These are phyloP conservation scores for Cynopterus sphinx DNA, from an alignment of 2,797 vertebrate species.

Conservation along the genomic window DNA sequence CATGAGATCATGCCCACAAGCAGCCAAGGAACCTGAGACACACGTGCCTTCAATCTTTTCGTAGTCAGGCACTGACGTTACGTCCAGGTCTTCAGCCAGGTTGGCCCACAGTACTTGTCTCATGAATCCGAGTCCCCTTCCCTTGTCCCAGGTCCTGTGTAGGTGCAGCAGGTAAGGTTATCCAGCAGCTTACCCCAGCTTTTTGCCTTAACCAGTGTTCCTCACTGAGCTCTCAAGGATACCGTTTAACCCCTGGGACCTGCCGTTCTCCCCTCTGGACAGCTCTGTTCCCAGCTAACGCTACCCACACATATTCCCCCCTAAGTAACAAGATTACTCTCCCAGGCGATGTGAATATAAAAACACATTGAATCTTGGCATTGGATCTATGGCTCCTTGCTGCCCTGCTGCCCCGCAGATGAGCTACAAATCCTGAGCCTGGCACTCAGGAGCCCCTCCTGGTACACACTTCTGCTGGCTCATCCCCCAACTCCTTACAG, in stretches of 20 bases:
- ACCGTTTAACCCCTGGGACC: not conserved
- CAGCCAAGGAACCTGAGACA: not conserved
- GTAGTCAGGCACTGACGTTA: not conserved
- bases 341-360: not conserved
- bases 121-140: not conserved
- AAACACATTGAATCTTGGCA: not conserved
- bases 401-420: not conserved
- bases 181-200: not conserved
- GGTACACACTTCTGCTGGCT: not conserved
- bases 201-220: not conserved
- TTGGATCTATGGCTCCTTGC: not conserved
- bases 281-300: not conserved
- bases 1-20: not conserved
- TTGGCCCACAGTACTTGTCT: not conserved
- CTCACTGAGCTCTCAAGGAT: not conserved
- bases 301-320: not conserved
- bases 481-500: accelerated
- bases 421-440: not conserved
- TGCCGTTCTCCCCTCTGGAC: accelerated
- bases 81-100: not conserved
- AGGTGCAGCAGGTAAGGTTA: not conserved
- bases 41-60: not conserved
- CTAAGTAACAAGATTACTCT: not conserved
- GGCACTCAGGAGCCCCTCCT: not conserved
- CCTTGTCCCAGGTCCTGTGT: not conserved